phyloP scores from a whole-genome alignment of 1,140 invertebrate species.

The Drusus annulatus region DNA sequence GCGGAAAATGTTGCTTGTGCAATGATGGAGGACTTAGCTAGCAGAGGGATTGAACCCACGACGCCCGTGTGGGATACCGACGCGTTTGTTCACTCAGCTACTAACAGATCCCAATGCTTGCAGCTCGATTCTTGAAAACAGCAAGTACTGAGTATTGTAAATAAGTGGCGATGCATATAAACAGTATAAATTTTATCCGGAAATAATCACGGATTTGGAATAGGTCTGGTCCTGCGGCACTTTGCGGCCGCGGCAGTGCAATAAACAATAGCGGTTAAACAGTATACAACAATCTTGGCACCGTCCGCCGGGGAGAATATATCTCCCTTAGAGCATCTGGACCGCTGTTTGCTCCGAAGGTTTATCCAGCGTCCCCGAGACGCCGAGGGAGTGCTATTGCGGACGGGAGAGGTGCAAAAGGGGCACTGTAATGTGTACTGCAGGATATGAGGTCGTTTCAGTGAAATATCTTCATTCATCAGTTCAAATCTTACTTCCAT shows the following conservation, averaged over 20 bases:
- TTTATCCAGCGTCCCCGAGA: constrained; percentile 22
- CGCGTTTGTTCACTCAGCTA: too few relatives aligned
- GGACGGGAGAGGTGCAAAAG: constrained; percentile 2
- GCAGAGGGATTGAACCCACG: too few relatives aligned
- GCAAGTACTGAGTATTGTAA: too few relatives aligned
- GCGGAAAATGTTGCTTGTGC: too few relatives aligned
- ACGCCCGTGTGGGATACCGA: too few relatives aligned
- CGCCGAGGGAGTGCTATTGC: constrained; percentile 9
- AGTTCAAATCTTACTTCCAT: background rate
- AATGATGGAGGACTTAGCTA: too few relatives aligned
- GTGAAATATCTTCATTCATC: background rate
- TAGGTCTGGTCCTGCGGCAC: background rate
- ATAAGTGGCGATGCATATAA: too few relatives aligned
- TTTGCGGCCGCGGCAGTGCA: constrained; percentile 10
- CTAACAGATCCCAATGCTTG: too few relatives aligned
- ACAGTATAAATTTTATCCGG: too few relatives aligned
- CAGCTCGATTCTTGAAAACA: too few relatives aligned
- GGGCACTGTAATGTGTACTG: background rate
- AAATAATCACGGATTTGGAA: too few relatives aligned
- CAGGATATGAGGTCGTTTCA: background rate
- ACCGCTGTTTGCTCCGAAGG: constrained; percentile 27
- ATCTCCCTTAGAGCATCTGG: constrained; percentile 42
- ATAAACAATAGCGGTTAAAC: constrained; percentile 37
- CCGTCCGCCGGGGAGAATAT: constrained; percentile 31
- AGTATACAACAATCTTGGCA: constrained; percentile 40